Base-by-base conservation (phyloP, 2,797 vertebrate genomes). In the Scolopax rusticola region DNA sequence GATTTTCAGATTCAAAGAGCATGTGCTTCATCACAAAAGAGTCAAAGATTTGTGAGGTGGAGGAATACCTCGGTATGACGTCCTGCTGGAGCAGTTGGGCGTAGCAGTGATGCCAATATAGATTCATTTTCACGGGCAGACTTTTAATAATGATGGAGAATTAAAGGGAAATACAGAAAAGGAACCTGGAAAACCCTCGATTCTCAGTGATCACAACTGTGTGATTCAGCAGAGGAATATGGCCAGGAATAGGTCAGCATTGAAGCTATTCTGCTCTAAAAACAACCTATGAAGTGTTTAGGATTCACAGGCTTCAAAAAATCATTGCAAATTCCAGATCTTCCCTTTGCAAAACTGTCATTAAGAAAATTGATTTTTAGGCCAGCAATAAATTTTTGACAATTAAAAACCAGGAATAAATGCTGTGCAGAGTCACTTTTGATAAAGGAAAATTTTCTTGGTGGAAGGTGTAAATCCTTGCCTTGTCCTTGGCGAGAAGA, bases 181-280 rank as follows among this genome's bases (percentile, higher is more conserved):
- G 47, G 64, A 77, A 15, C 3, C 6, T 36, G 33, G 47, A 48
- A 71, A 38, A 15, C 8, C 14, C 51, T 74, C 0, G 0, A 4
- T 53, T 51, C 33, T 84, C n/a, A 12, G 12, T 47, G 48, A 54
- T 71, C 30, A 8, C 63, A 50, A 3, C 3, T 45, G 25, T 32
- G 40, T 14, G 19, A 51, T 78, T 88, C 60, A 67, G 59, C 51
- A 71, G 76, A 50, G 45, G 53, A 30, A 19, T 54, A 38, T 13
- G 38, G 32, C 33, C 48, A 36, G 60, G 32, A 82, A 15, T 19
- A 53, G 13, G 12, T 11, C 76, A 81, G 13, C 20, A 11, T 4
- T 33, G 57, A 48, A 71, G 4, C 4, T 67, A 4, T 57, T 79
- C 43, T 54, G 12, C 41, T 73, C 65, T 68, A 38, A 60, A 47